Percentiles rank a stretch among this genome's conserved stretches.
Conservation (phyloP, 2,113 vertebrate species). For the Entelurus aequoreus region DNA sequence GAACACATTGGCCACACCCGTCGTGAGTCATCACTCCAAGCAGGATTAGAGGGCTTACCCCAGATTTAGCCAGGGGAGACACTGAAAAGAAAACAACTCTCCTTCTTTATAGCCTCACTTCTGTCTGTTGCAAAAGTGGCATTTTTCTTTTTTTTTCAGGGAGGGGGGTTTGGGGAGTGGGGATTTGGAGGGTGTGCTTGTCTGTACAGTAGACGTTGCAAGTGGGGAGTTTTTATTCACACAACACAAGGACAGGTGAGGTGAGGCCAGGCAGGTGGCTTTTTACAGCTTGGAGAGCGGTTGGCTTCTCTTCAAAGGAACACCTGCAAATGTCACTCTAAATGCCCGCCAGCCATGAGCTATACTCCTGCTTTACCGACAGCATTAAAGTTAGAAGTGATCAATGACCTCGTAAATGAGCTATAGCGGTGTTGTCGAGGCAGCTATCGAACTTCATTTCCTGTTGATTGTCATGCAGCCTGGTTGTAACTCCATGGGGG, state of each 20-base stretch:
- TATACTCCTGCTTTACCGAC: constrained; percentile 23
- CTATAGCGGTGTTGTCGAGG: constrained; percentile 14
- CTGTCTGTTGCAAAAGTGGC: constrained; percentile 59
- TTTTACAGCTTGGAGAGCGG: constrained; percentile 57
- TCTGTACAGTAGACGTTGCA: constrained; percentile 45
- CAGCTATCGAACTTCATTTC: constrained; percentile 49
- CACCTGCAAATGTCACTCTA: constrained; percentile 51
- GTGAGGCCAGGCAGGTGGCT: constrained; percentile 68
- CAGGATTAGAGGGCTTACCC: constrained; percentile 65
- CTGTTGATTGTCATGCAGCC: constrained; percentile 58
- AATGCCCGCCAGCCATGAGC: not conserved
- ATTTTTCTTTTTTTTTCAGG: constrained; percentile 10
- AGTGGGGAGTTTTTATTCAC: constrained; percentile 49
- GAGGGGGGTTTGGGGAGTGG: constrained; percentile 10
- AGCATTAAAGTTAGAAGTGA: constrained; percentile 1
- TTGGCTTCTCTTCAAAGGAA: constrained; percentile 67
- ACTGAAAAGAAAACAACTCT: constrained; percentile 65
- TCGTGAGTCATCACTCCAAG: constrained; percentile 64
- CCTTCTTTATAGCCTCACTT: constrained; percentile 56
- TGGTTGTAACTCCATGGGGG: constrained; percentile 52
- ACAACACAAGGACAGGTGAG: constrained; percentile 68
- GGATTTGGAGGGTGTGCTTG: constrained; percentile 44
- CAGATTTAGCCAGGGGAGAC: constrained; percentile 65
- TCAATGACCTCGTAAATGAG: constrained; percentile 8
- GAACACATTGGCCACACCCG: constrained; percentile 68